Evolutionary conservation across 2,888 invertebrate species (phyloP), one percentile per base, ranked within the genome.

Genomic region (Caenorhabditis sp.): DNA sequence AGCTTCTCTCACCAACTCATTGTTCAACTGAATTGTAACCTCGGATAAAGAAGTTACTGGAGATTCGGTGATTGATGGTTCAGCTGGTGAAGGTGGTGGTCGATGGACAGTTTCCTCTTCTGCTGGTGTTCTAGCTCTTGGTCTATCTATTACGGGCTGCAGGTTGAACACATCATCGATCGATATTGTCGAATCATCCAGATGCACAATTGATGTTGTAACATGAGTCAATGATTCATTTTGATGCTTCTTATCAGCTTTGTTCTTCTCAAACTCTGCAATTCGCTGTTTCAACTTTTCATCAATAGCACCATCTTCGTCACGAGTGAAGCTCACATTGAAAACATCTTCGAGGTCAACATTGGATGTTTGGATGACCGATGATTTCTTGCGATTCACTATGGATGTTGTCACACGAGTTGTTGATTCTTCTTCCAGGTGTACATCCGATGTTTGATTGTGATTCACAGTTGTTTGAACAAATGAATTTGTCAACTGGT

Each of bases 161-260:
- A 50, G 27, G 36, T 60, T 60, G 38, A 64, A 57, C 14, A 52
- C 60, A 14, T 69, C 57, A 4, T 59, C 59, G 21, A 59, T 59
- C 12, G 63, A 59, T 26, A 50, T 20, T 12, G 53, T 59, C 21
- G 63, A 59, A 10, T 50, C 50, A 3, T 50, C 50, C 4, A 50
- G 17, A 50, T 17, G 17, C 50, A 50, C 50, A 50, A 14, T 50
- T 50, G 53, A 53, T 53, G n/a, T 23, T 53, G 53, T 23, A 21
- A 10, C 10, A 12, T 21, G 21, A 53, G 56, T 12, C 31, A n/a
- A 4, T 57, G 60, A n/a, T 49, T 49, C 17, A 43, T 57, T 38
- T 27, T 38, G 53, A 67, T 62, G 54, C 50, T 50, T 63, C 53
- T 59, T 36, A 17, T 59, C 54, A 7, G 52, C 63, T 10, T 52